Base-by-base conservation (phyloP, 2,888 invertebrate genomes). In the Athripsodes cinereus region DNA sequence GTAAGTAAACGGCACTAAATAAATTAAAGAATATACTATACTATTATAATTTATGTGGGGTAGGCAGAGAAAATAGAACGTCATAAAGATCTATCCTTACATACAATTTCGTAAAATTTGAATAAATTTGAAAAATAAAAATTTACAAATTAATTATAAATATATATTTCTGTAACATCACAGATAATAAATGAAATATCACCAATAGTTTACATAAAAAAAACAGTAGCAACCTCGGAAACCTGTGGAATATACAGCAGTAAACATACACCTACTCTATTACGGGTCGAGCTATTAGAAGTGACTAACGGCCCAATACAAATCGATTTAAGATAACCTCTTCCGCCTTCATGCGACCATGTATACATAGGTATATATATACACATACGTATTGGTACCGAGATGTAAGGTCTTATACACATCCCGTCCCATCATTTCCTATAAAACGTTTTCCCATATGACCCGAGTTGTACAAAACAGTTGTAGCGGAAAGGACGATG, bases 321-420 rank as follows among this genome's bases (percentile, higher is more conserved):
- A 55, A 55, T 59, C 59, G 59, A 59, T 55, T 59, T 55, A 52
- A 50, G 49, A 54, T 55, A 48, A 22, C 34, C 50, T 40, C 16
- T 48, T 21, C 48, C 48, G 31, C 47, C 49, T 35, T 13, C 40
- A 40, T 40, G 13, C 13, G 13, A 40, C 40, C 3, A 13, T 5
- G 40, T 18, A 6, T 18, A 26, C n/a, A n/a, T n/a, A n/a, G n/a
- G 52, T 16, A n/a, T 31, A 40, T 40, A 40, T 40, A 40, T n/a
- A 5, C 16, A n/a, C 16, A 6, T 31, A 31, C 31, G 31, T 31
- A 31, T 11, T n/a, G 13, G 2, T 40, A 40, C n/a, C 11, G 31
- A 31, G 8, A 31, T 11, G 6, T 40, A 40, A 40, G 47, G 20
- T 47, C 47, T 47, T n/a, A n/a, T n/a, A n/a, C 21, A 13, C 40